Evolutionary conservation across 1,140 invertebrate species (phyloP).

Genomic region (Carposina sasakii): DNA sequence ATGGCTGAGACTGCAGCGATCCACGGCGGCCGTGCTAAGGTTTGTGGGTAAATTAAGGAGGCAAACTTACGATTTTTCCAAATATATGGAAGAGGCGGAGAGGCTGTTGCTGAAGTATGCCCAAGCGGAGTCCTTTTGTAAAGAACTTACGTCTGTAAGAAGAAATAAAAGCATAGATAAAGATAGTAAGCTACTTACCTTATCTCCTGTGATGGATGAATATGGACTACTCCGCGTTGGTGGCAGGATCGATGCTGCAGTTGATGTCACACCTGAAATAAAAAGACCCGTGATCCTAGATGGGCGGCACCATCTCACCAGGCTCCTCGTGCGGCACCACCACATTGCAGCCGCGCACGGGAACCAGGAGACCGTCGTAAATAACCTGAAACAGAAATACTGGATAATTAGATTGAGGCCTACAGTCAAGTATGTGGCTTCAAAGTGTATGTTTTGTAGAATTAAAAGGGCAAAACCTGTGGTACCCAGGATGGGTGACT

Average conservation of each 20-base stretch:
- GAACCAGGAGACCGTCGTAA: background rate
- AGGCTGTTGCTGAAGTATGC: background rate
- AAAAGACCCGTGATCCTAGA: background rate
- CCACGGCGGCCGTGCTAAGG: slow-evolving; percentile 2
- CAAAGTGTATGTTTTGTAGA: background rate
- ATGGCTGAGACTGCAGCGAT: background rate
- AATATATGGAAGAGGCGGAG: background rate
- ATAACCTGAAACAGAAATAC: background rate
- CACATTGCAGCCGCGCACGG: background rate
- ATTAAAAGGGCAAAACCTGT: background rate
- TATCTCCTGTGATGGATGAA: background rate
- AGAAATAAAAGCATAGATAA: background rate
- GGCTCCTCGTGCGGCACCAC: background rate
- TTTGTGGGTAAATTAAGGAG: slow-evolving; percentile 3
- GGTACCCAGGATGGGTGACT: background rate
- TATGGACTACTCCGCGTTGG: background rate
- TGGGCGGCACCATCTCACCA: background rate
- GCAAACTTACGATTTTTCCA: too few relatives aligned
- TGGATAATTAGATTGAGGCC: background rate
- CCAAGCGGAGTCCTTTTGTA: background rate
- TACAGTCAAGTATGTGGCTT: background rate
- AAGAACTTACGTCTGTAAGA: background rate
- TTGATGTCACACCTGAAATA: background rate
- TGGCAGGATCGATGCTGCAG: background rate
- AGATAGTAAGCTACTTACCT: background rate